phyloP scores from a whole-genome alignment of 2,888 invertebrate genomes.

The Sclerodermus sp. region DNA sequence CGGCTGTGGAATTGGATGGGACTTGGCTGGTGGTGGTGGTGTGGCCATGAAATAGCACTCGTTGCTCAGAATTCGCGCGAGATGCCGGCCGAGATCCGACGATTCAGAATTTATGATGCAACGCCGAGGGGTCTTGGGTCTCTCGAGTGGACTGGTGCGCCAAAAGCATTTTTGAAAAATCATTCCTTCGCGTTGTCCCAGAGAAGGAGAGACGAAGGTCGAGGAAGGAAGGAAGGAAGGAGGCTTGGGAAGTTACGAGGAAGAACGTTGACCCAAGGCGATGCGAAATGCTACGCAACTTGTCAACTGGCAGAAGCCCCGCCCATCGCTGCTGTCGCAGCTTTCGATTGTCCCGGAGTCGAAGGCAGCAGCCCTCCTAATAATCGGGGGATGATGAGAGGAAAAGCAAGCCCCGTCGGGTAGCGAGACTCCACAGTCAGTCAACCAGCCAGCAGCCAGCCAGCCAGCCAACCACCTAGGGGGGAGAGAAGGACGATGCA shows the following conservation, averaged over 20 bases:
- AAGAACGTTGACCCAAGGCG: not conserved
- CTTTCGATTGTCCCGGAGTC: conserved; percentile 47
- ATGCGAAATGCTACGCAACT: conserved; percentile 12
- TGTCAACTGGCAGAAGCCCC: conserved; percentile 32
- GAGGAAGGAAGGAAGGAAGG: not conserved
- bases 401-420: conserved; percentile 35
- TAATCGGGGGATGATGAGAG: conserved; percentile 40
- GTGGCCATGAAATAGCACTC: too few species aligned
- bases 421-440: conserved; percentile 32
- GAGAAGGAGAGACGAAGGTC: not conserved
- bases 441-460: too few species aligned
- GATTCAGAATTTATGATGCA: conserved; percentile 7
- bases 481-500: too few species aligned
- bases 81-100: not conserved
- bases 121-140: too few species aligned
- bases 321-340: conserved; percentile 43
- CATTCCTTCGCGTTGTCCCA: too few species aligned
- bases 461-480: too few species aligned
- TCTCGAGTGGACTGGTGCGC: too few species aligned
- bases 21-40: conserved; percentile 12
- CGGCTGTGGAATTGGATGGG: conserved; percentile 53
- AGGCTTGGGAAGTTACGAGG: not conserved
- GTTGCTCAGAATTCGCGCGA: too few species aligned
- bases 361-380: conserved; percentile 51
- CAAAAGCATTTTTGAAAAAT: too few species aligned